Evolutionary conservation across 2,797 vertebrate species (phyloP).

Genomic region (Chiroxiphia lanceolata): DNA sequence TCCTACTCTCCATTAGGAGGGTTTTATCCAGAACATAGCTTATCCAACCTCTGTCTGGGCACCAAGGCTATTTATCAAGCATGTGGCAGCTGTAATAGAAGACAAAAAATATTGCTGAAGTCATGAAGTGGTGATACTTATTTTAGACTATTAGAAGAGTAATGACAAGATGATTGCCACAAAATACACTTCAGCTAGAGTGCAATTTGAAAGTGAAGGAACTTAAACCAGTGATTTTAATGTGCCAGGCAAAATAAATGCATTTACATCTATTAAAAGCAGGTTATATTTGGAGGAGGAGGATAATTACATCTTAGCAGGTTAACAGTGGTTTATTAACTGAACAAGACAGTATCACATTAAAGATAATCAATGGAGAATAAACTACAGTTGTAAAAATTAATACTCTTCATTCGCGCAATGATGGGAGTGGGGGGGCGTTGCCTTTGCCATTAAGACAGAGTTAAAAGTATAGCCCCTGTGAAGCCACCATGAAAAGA

Average conservation of each 20-base stretch:
- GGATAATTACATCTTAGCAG: slow-evolving; percentile 37
- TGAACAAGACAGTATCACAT: slow-evolving; percentile 47
- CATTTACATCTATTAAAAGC: slow-evolving; percentile 49
- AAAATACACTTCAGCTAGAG: slow-evolving; percentile 2
- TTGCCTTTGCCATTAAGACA: neutral
- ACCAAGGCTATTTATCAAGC: neutral
- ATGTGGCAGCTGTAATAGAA: neutral
- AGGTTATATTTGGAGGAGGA: neutral
- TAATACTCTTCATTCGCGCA: neutral
- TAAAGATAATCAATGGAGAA: slow-evolving; percentile 62
- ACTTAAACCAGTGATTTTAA: slow-evolving; percentile 20
- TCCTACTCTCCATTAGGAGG: neutral
- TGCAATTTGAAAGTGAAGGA: neutral
- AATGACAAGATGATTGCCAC: slow-evolving; percentile 26
- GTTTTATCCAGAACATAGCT: neutral
- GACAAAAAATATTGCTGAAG: slow-evolving; percentile 20
- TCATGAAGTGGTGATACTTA: neutral
- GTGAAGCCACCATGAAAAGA: neutral
- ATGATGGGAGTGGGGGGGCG: neutral
- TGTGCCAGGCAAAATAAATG: neutral
- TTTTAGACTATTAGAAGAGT: slow-evolving; percentile 11
- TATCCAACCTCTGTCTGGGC: neutral
- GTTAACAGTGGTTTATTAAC: slow-evolving; percentile 39
- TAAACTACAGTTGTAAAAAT: slow-evolving; percentile 47
- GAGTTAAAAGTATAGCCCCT: neutral